Conservation (phyloP, 2,888 invertebrate species). For the Rhorus exstirpatorius region DNA sequence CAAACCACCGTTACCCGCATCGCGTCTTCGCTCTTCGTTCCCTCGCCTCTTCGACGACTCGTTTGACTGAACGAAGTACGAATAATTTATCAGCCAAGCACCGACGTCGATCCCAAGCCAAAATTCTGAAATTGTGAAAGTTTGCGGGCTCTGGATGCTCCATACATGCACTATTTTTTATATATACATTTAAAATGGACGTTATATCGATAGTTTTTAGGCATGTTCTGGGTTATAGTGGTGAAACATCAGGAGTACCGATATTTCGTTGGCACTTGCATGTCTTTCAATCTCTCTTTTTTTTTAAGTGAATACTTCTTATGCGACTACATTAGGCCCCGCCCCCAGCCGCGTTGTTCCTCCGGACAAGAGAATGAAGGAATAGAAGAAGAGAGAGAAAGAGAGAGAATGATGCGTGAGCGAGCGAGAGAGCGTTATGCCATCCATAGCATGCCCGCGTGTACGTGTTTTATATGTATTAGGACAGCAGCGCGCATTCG, state of each 20-base stretch:
- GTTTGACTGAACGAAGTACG: slow-evolving; percentile 69
- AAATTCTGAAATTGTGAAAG: slow-evolving; percentile 81
- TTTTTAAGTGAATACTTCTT: no score
- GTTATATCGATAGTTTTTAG: slow-evolving; percentile 1
- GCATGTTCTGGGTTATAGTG: slow-evolving; percentile 34
- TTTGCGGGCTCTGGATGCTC: slow-evolving; percentile 66
- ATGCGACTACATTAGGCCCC: no score
- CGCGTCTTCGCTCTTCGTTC: slow-evolving; percentile 5
- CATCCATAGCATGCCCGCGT: no score
- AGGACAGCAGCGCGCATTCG: no score
- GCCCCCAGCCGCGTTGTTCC: no score
- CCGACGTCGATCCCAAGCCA: slow-evolving; percentile 73
- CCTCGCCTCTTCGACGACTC: slow-evolving; percentile 42
- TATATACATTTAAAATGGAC: neutral
- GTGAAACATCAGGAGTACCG: slow-evolving; percentile 40
- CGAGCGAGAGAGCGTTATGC: no score
- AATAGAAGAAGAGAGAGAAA: no score
- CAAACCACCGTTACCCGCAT: neutral
- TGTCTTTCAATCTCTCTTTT: slow-evolving; percentile 26
- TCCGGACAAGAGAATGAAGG: no score
- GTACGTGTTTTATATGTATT: no score
- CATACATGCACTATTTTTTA: slow-evolving; percentile 9
- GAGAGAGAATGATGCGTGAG: no score
- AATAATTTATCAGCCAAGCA: slow-evolving; percentile 76
- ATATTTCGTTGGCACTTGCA: slow-evolving; percentile 64